Base-by-base conservation (phyloP, 2,888 invertebrate genomes). In the Eustalomyia histrio region DNA sequence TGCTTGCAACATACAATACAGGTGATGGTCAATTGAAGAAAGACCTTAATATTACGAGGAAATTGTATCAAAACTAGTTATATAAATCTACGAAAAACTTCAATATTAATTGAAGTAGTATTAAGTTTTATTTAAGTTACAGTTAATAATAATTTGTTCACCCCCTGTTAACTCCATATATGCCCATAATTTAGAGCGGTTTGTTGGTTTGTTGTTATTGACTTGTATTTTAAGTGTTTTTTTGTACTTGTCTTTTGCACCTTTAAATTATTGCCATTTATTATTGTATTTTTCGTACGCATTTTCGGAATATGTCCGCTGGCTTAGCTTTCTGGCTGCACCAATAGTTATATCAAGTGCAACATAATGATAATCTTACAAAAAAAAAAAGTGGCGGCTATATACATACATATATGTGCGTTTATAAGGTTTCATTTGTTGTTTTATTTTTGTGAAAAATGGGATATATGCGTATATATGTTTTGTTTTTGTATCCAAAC, bases 191-290 rank as follows among this genome's bases (percentile, higher is more conserved):
- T 65, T 65, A 65, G 35, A 61, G 67, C 71, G 60, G 43, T 53
- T 65, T 57, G 16, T 16, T 72, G 21, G 33, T 67, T 68, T 29
- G 29, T 68, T 53, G 72, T n/a, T 79, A 78, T 63, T 79, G 78
- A 63, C 67, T 68, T 53, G 72, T 67, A 61, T 24, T 73, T 73
- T 67, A 61, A 67, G 67, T 68, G 72, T 79, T 64, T 80, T 69
- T 68, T 61, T 76, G 73, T 80, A 80, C 80, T 80, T 80, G 80
- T 81, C 69, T 81, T 81, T 81, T 81, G 81, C 81, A 81, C 81
- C 78, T 81, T 80, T 73, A 71, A 80, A 78, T 78, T 78, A 61
- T 78, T 74, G 64, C 74, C 69, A 78, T 78, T 81, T 81, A 67
- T 58, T 57, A 29, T 14, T 14, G 55, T 55, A 16, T 65, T 43